These are phyloP conservation scores for Suncus etruscus DNA, from an alignment of 2,113 vertebrate genomes.

Conservation along the genomic window DNA sequence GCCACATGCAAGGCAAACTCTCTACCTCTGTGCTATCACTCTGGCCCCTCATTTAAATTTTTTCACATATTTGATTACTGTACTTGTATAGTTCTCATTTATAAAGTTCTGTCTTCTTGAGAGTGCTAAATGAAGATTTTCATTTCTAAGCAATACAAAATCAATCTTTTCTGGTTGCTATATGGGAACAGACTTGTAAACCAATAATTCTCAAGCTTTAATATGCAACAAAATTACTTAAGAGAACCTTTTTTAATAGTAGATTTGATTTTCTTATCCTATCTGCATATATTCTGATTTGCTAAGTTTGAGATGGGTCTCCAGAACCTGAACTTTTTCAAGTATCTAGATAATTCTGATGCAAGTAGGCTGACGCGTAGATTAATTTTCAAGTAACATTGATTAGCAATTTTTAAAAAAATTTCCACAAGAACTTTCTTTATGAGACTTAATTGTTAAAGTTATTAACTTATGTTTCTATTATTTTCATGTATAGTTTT, in stretches of 20 bases:
- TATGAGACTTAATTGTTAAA: conserved; percentile 17
- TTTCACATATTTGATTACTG: conserved; percentile 34
- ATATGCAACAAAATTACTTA: neutral
- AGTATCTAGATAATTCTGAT: conserved; percentile 23
- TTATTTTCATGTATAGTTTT: conserved; percentile 25
- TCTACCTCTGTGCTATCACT: no score
- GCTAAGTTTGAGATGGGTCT: neutral
- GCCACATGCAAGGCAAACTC: no score
- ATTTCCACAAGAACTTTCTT: neutral
- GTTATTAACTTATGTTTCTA: conserved; percentile 11
- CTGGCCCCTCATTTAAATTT: neutral
- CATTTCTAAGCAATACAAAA: conserved; percentile 1
- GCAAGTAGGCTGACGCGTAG: neutral
- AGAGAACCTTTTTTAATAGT: neutral
- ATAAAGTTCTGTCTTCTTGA: conserved; percentile 23
- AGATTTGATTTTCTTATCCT: neutral
- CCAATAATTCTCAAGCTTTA: conserved; percentile 28
- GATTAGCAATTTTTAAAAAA: neutral
- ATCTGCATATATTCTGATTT: neutral
- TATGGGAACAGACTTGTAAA: conserved; percentile 41
- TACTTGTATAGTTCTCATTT: neutral
- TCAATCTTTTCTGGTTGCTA: conserved; percentile 27
- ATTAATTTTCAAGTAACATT: conserved; percentile 28
- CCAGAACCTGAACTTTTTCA: conserved; percentile 35
- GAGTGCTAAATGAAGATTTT: conserved; percentile 10